phyloP scores from a whole-genome alignment of 2,797 vertebrate genomes.

The Ptychadena robeensis region DNA sequence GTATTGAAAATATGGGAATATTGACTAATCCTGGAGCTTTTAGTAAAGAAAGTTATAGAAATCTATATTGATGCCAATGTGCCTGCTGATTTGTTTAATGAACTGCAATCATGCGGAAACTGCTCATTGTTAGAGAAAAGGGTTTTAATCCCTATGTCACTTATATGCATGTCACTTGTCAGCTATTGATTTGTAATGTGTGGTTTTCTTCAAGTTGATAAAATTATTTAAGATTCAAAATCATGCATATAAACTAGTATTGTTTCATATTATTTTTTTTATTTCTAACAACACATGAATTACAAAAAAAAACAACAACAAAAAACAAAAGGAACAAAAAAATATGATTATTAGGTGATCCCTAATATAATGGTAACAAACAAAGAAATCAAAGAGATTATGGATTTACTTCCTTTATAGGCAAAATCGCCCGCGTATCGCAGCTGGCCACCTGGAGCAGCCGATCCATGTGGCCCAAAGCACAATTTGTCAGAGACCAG shows the following conservation, averaged over 20 bases:
- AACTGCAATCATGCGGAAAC: conserved; percentile 38
- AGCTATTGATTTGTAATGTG: conserved; percentile 32
- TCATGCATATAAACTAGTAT: too few species aligned
- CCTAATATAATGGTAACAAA: too few species aligned
- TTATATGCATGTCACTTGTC: not conserved
- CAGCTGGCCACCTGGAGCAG: too few species aligned
- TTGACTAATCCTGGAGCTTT: not conserved
- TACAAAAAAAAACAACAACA: too few species aligned
- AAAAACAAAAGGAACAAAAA: too few species aligned
- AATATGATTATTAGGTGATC: too few species aligned
- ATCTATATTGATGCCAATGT: conserved; percentile 51
- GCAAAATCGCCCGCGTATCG: too few species aligned
- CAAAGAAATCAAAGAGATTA: too few species aligned
- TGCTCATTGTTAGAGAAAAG: conserved; percentile 31
- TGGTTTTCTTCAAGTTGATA: not conserved
- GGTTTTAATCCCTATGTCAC: not conserved
- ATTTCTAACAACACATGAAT: not conserved
- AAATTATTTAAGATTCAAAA: not conserved
- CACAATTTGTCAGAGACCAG: too few species aligned
- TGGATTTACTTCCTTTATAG: too few species aligned
- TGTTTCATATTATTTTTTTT: not conserved
- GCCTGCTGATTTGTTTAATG: conserved; percentile 37
- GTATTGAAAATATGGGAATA: conserved; percentile 3
- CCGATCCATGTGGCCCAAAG: too few species aligned
- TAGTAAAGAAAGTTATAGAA: conserved; percentile 36